Percentiles rank a stretch among this genome's conserved stretches.
Evolutionary conservation across 2,797 vertebrate species (phyloP).

Genomic region (Melanotaenia maccullochi): DNA sequence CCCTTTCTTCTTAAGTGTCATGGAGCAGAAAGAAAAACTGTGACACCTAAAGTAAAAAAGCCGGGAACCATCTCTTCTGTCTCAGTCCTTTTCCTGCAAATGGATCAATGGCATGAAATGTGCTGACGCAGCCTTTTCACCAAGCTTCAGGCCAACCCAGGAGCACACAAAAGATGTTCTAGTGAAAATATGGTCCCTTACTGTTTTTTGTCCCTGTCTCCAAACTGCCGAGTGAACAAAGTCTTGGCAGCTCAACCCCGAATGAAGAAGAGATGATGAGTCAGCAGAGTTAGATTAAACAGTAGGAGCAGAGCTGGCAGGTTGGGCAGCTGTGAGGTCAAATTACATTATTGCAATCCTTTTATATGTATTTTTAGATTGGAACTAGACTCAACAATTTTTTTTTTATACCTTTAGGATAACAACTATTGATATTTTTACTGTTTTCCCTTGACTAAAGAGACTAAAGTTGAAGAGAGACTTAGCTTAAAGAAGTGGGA

Average conservation of each 20-base stretch:
- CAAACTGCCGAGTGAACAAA: constrained; percentile 43
- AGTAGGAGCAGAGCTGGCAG: constrained; percentile 41
- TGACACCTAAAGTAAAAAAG: constrained; percentile 27
- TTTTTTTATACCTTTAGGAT: not conserved
- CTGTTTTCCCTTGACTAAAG: not conserved
- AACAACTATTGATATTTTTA: not conserved
- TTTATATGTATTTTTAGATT: not conserved
- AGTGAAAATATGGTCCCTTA: constrained; percentile 60
- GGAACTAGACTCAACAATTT: not conserved
- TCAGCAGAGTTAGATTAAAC: constrained; percentile 68
- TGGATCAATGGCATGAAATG: constrained; percentile 78
- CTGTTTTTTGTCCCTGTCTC: constrained; percentile 38
- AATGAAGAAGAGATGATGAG: constrained; percentile 70
- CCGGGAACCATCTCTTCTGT: constrained; percentile 46
- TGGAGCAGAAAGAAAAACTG: constrained; percentile 5
- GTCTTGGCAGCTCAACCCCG: constrained; percentile 63
- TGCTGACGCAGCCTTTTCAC: constrained; percentile 72
- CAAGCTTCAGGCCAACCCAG: constrained; percentile 56
- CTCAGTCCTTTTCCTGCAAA: constrained; percentile 43
- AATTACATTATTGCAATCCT: not conserved
- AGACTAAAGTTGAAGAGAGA: not conserved
- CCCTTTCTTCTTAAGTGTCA: constrained; percentile 7
- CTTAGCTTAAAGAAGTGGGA: not conserved
- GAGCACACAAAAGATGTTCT: constrained; percentile 70
- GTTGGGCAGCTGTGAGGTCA: constrained; percentile 22